These are phyloP conservation scores for Atrina japonica DNA, from an alignment of 2,888 invertebrate genomes.

Conservation along the genomic window DNA sequence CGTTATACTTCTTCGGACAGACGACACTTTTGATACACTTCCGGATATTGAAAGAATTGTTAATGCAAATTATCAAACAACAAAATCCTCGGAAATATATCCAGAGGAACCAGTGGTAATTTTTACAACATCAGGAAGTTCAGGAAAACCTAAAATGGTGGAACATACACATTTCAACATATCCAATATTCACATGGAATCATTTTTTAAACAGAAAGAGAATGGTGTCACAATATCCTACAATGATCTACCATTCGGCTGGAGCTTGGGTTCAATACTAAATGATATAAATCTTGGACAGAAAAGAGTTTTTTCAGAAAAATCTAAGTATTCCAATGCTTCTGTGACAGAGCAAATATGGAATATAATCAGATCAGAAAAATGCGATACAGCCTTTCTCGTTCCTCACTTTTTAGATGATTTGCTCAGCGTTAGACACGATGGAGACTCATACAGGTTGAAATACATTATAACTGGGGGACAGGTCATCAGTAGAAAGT, in stretches of 20 bases:
- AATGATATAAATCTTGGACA: constrained; percentile 2
- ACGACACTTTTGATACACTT: constrained; percentile 3
- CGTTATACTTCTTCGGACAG: neutral
- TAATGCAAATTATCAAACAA: neutral
- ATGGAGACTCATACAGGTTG: constrained; percentile 6
- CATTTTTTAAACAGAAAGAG: too few species aligned
- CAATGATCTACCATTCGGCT: constrained; percentile 30
- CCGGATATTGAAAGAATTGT: neutral
- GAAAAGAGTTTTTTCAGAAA: constrained; percentile 17
- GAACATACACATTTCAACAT: constrained; percentile 26
- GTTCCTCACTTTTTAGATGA: constrained; percentile 23
- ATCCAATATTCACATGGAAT: neutral
- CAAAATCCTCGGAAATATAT: constrained; percentile 4
- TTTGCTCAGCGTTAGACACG: constrained; percentile 11
- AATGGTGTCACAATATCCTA: neutral
- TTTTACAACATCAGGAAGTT: constrained; percentile 31
- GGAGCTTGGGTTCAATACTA: constrained; percentile 19
- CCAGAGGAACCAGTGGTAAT: constrained; percentile 24
- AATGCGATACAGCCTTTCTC: constrained; percentile 18
- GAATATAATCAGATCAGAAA: constrained; percentile 19
- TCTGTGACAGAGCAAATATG: constrained; percentile 1
- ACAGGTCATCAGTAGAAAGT: constrained; percentile 24
- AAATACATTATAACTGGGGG: constrained; percentile 19
- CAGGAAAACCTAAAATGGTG: constrained; percentile 31
- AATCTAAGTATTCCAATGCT: neutral